Evolutionary conservation across 2,888 invertebrate genomes (phyloP), one percentile per base, ranked within the genome.

Genomic region (Sclerodermus sp.): DNA sequence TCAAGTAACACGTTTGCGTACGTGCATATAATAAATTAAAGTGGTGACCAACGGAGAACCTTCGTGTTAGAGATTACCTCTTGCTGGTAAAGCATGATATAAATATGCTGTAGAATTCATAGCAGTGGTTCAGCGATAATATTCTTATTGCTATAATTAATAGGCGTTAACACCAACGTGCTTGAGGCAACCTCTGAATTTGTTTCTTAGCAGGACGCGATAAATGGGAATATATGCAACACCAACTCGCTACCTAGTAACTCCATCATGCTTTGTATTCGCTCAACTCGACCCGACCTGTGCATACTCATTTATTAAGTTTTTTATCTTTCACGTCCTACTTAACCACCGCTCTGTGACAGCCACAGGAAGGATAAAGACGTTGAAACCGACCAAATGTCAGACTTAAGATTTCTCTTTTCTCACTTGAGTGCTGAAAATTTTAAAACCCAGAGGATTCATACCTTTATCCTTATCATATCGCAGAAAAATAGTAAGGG

Each of bases 251-350:
- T 45, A 51, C 51, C 38, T 40, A 49, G 40, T 51, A 53, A 51
- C 44, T 42, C 18, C 39, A 30, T 49, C 29, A 30, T 29, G 45
- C 43, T 38, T 52, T 42, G 40, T 43, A 57, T 47, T 45, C 47
- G 15, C 40, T 47, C 37, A 13, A 15, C 40, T 40, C 48, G 15
- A 37, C 31, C 40, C 23, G 29, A 29, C 18, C 45, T 32, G 32
- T 42, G 53, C 45, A 36, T 34, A 30, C 38, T 37, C 51, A 47
- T 50, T 51, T 53, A 59, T 59, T 51, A 53, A 47, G 41, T 40
- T 54, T 50, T 51, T 49, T 49, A 46, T 50, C 49, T 46, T 23
- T 42, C 38, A 58, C 43, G 50, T 34, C 18, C 47, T 40, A 51
- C 51, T 58, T 58, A 52, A 54, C 53, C 49, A 39, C 23, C 23